phyloP scores from a whole-genome alignment of 2,113 vertebrate genomes.

The Hystrix brachyura region DNA sequence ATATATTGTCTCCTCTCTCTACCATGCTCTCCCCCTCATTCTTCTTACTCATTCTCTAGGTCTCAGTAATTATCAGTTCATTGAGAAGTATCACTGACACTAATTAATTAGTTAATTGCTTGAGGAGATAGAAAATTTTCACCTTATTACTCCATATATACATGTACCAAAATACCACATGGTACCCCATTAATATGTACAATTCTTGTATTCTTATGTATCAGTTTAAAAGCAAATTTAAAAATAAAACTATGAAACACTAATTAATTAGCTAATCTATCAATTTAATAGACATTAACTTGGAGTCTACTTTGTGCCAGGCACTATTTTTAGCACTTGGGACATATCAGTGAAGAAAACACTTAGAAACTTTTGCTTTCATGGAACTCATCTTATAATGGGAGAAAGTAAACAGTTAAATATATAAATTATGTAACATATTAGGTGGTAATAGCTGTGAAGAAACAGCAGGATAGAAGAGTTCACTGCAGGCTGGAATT shows the following conservation, averaged over 20 bases:
- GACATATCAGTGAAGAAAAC: conserved; percentile 31
- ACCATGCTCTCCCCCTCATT: conserved; percentile 31
- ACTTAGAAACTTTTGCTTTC: conserved; percentile 22
- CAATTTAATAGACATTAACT: conserved; percentile 36
- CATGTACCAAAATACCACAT: background rate
- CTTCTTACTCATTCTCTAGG: background rate
- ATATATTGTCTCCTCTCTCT: conserved; percentile 17
- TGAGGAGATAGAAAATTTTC: background rate
- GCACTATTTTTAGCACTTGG: conserved; percentile 14
- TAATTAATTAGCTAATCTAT: background rate
- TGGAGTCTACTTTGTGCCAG: background rate
- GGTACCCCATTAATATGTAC: background rate
- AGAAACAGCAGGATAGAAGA: background rate
- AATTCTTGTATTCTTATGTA: background rate
- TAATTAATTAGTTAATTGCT: conserved; percentile 34
- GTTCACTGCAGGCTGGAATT: background rate
- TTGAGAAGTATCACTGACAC: background rate
- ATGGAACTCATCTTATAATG: background rate
- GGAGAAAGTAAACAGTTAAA: conserved; percentile 17
- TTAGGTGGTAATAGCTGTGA: background rate
- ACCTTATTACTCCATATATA: background rate
- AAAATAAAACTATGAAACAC: background rate
- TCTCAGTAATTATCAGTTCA: conserved; percentile 40
- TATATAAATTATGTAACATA: conserved; percentile 9
- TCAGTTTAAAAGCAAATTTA: background rate